Evolutionary conservation across 2,888 invertebrate species (phyloP).

Genomic region (Zele albiditarsus): DNA sequence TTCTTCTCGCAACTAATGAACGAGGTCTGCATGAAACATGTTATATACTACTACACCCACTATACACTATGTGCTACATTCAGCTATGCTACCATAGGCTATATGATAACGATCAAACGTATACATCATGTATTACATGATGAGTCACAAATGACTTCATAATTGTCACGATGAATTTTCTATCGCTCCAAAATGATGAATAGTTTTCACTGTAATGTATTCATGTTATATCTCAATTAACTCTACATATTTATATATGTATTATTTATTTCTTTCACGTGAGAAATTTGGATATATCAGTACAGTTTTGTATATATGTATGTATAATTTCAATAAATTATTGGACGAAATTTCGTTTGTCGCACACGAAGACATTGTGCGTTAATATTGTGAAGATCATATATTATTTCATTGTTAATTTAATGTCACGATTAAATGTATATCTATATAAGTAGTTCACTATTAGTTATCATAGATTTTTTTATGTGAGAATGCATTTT

Average conservation of each 20-base stretch:
- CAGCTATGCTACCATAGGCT: background rate
- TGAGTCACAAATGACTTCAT: constrained; percentile 3
- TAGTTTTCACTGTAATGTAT: background rate
- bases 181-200: background rate
- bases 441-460: background rate
- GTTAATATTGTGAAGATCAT: background rate
- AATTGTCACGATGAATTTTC: background rate
- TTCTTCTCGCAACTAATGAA: constrained; percentile 10
- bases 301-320: constrained; percentile 11
- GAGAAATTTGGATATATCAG: constrained; percentile 10
- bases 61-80: background rate
- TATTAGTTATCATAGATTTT: background rate
- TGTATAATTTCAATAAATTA: background rate
- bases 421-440: background rate
- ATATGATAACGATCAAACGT: background rate
- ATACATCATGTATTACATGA: background rate
- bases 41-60: constrained; percentile 1
- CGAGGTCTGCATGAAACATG: constrained; percentile 1
- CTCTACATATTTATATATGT: background rate
- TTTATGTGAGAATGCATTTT: background rate
- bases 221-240: background rate
- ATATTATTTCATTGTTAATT: background rate
- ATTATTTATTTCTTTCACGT: background rate
- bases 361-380: background rate
- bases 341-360: background rate